A percentile compares a stretch with the other conserved stretches of the same genome.
These are phyloP conservation scores for Limnephilus auricula DNA, from an alignment of 2,888 invertebrate genomes.

Conservation along the genomic window DNA sequence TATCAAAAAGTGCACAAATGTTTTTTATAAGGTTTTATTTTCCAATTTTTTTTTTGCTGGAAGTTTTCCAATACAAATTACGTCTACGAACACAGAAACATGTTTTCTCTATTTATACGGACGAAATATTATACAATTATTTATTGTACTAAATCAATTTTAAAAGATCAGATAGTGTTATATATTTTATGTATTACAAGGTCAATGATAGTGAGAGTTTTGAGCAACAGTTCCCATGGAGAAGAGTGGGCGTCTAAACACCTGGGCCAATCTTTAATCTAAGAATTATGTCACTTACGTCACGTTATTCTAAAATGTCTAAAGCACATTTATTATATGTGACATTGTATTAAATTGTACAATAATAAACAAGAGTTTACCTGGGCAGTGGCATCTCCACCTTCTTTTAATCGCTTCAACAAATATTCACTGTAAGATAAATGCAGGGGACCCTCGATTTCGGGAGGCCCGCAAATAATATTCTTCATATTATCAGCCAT, in stretches of 20 bases:
- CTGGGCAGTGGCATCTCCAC: constrained; percentile 55
- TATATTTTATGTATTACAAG: no score
- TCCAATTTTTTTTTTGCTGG: no score
- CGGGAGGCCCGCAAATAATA: constrained; percentile 52
- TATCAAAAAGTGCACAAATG: no score
- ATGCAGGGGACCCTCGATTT: constrained; percentile 52
- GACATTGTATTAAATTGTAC: background rate
- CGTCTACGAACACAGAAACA: no score
- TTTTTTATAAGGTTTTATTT: no score
- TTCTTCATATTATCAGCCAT: constrained; percentile 50
- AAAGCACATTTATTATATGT: background rate
- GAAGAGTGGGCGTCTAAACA: background rate
- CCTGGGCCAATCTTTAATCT: background rate
- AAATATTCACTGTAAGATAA: constrained; percentile 55
- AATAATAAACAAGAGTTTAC: constrained; percentile 26
- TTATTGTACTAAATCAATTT: no score
- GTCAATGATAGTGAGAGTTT: background rate
- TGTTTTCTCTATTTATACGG: no score
- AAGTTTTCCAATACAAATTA: no score
- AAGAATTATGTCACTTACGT: background rate
- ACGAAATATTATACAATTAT: no score
- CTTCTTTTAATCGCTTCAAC: constrained; percentile 43
- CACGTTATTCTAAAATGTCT: no score
- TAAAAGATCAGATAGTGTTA: no score
- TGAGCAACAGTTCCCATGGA: background rate